Evolutionary conservation across 2,797 vertebrate genomes (phyloP).

Genomic region (Toxotes lorentzi): DNA sequence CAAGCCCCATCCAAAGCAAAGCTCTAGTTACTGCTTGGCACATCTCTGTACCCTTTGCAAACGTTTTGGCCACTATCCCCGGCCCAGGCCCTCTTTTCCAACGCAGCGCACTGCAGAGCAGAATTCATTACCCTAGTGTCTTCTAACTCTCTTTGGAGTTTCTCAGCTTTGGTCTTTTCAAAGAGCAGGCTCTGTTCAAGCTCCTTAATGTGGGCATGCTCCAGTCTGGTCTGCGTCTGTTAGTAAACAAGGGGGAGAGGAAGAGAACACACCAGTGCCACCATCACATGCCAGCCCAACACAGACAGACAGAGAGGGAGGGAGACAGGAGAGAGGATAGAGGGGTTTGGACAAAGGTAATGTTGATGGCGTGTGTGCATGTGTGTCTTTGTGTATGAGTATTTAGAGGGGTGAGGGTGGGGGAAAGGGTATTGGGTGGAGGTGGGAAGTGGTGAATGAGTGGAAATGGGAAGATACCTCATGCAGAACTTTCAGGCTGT

Average conservation of each 20-base stretch:
- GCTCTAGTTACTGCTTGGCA: conserved; percentile 32
- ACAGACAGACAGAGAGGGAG: conserved; percentile 78
- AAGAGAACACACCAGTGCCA: conserved; percentile 99
- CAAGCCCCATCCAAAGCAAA: conserved; percentile 48
- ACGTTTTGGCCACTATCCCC: conserved; percentile 33
- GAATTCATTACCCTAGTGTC: conserved; percentile 99
- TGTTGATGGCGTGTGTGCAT: conserved; percentile 34
- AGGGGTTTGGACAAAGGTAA: conserved; percentile 58
- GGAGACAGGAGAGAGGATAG: conserved; percentile 54
- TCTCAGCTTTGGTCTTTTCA: conserved; percentile 99
- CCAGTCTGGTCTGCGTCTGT: conserved; percentile 99
- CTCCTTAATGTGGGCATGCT: conserved; percentile 99
- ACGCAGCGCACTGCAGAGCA: conserved; percentile 82
- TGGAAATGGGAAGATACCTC: conserved; percentile 72
- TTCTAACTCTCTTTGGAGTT: conserved; percentile 99
- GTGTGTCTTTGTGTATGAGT: conserved; percentile 6
- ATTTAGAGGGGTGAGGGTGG: conserved; percentile 1
- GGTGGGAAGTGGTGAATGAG: conserved; percentile 68
- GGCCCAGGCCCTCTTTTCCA: conserved; percentile 59
- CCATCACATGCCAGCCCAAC: conserved; percentile 99
- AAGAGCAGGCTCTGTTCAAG: conserved; percentile 99
- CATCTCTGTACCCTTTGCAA: conserved; percentile 42
- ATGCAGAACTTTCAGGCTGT: conserved; percentile 89
- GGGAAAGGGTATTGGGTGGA: conserved; percentile 41
- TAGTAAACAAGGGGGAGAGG: conserved; percentile 99